phyloP scores from a whole-genome alignment of 2,113 vertebrate species.

The Syngnathus scovelli region DNA sequence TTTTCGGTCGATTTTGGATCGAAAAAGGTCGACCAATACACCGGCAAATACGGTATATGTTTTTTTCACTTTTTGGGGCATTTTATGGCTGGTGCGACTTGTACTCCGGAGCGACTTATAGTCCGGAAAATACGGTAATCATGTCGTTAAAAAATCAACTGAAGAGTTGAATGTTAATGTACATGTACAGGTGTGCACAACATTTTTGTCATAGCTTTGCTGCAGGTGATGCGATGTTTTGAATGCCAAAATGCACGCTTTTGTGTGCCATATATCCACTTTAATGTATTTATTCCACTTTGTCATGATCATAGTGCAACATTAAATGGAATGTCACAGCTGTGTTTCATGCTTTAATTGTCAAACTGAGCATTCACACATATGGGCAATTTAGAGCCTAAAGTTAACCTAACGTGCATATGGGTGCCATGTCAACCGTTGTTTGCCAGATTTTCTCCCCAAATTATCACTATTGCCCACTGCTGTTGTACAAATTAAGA shows the following conservation, averaged over 20 bases:
- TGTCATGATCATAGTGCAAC: constrained; percentile 3
- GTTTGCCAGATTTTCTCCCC: too few species aligned
- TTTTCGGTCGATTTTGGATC: too few species aligned
- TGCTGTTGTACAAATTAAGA: too few species aligned
- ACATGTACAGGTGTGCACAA: background rate
- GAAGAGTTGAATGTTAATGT: background rate
- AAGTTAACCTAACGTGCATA: background rate
- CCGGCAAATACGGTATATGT: too few species aligned
- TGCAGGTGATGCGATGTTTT: background rate
- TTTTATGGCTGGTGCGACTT: too few species aligned
- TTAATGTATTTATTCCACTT: constrained; percentile 4
- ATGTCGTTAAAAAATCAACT: background rate
- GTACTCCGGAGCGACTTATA: too few species aligned
- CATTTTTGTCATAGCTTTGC: background rate
- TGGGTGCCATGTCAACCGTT: too few species aligned
- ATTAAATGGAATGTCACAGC: background rate
- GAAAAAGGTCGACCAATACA: too few species aligned
- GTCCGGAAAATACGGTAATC: too few species aligned
- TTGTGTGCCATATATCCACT: background rate
- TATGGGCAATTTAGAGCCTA: background rate
- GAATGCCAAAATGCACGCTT: background rate
- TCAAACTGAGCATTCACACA: background rate
- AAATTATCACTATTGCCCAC: too few species aligned
- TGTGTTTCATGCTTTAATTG: background rate
- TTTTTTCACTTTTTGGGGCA: too few species aligned